Evolutionary conservation across 2,888 invertebrate genomes (phyloP).

Genomic region (Cantharis lateralis): DNA sequence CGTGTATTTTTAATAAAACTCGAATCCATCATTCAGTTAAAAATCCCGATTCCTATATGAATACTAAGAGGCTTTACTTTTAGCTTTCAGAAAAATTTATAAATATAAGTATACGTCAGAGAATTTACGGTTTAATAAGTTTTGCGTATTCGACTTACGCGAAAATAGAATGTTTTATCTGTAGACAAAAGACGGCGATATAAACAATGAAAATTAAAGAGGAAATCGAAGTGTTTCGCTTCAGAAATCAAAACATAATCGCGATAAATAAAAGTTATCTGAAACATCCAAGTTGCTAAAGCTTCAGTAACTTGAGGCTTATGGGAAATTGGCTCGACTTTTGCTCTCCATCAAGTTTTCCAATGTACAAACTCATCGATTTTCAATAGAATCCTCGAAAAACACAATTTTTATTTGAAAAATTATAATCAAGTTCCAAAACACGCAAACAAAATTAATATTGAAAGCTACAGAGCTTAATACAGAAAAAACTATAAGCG

Average conservation of each 20-base stretch:
- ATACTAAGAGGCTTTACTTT: background rate
- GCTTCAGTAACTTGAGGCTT: slow-evolving; percentile 13
- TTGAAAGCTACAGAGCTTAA: background rate
- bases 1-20: background rate
- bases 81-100: background rate
- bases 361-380: slow-evolving; percentile 24
- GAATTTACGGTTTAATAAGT: background rate
- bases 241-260: slow-evolving; percentile 12
- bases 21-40: background rate
- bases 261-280: slow-evolving; percentile 22
- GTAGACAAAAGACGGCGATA: background rate
- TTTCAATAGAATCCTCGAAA: slow-evolving; percentile 20
- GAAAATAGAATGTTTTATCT: background rate
- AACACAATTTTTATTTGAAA: slow-evolving; percentile 24
- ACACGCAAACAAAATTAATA: background rate
- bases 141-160: background rate
- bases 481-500: background rate
- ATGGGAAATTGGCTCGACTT: slow-evolving; percentile 11
- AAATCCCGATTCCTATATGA: background rate
- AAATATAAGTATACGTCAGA: background rate
- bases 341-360: slow-evolving; percentile 16
- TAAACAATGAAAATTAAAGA: background rate
- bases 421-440: slow-evolving; percentile 3
- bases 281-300: slow-evolving; percentile 12
- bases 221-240: background rate